phyloP scores from a whole-genome alignment of 1,140 invertebrate genomes.

The Metopolophium dirhodum region DNA sequence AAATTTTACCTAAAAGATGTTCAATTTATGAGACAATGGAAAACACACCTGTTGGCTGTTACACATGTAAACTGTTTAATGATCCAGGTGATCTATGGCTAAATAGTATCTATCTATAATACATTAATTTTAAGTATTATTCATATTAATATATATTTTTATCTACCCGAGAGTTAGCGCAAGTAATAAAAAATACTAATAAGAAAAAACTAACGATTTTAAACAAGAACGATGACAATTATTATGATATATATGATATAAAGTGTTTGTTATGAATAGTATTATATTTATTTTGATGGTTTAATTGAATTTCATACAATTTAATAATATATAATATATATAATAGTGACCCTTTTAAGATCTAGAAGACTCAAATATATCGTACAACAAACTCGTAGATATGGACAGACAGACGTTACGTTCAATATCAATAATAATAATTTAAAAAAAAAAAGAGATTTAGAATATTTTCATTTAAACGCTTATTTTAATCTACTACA shows the following conservation, averaged over 20 bases:
- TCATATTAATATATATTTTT: background rate
- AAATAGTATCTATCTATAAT: slow-evolving; percentile 35
- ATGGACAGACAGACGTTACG: slow-evolving; percentile 37
- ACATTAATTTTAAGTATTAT: slow-evolving; percentile 2
- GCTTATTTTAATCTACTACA: slow-evolving; percentile 4
- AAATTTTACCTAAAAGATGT: slow-evolving; percentile 1
- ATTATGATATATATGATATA: slow-evolving; percentile 37
- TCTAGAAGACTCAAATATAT: slow-evolving; percentile 6
- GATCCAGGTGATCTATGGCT: slow-evolving; percentile 16
- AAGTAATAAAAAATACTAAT: slow-evolving; percentile 54
- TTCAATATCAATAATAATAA: slow-evolving; percentile 22
- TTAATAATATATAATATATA: slow-evolving; percentile 22
- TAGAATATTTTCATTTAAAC: slow-evolving; percentile 53
- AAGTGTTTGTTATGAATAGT: slow-evolving; percentile 32
- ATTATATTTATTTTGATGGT: slow-evolving; percentile 42
- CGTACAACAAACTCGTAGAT: slow-evolving; percentile 38
- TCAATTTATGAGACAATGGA: background rate
- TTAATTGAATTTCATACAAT: slow-evolving; percentile 39
- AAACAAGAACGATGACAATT: slow-evolving; percentile 25
- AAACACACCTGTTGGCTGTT: slow-evolving; percentile 6
- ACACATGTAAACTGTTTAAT: background rate
- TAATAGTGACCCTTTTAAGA: slow-evolving; percentile 23
- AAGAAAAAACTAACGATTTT: slow-evolving; percentile 50
- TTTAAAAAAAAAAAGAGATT: slow-evolving; percentile 10
- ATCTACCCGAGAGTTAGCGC: slow-evolving; percentile 35